Percentiles rank a stretch among this genome's conserved stretches.
These are phyloP conservation scores for Seriola dumerili DNA, from an alignment of 2,113 vertebrate genomes.

Conservation along the genomic window DNA sequence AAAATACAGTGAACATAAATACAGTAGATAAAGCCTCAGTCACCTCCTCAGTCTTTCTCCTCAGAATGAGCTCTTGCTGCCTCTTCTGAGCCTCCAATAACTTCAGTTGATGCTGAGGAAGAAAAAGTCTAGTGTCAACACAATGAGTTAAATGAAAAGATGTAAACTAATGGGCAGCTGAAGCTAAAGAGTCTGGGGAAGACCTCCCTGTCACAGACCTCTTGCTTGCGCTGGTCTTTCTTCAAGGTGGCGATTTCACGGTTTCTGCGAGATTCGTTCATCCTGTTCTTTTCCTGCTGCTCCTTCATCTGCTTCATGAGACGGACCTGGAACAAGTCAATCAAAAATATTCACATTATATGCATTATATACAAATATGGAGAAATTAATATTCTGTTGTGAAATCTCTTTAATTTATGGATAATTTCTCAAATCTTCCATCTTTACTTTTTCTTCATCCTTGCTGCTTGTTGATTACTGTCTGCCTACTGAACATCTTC, in stretches of 20 bases:
- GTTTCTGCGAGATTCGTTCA: constrained; percentile 94
- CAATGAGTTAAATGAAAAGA: background rate
- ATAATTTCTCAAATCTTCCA: too few relatives aligned
- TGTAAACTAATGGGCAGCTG: fast-evolving
- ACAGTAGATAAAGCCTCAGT: background rate
- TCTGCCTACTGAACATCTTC: background rate
- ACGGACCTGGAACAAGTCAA: constrained; percentile 86
- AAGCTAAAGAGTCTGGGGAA: background rate
- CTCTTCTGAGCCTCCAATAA: constrained; percentile 95
- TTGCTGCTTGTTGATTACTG: too few relatives aligned
- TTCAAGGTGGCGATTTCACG: constrained; percentile 95
- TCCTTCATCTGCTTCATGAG: constrained; percentile 99
- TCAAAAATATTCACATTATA: background rate
- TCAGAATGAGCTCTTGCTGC: constrained; percentile 95
- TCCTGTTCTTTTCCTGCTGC: constrained; percentile 96
- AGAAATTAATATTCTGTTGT: too few relatives aligned
- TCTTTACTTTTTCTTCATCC: too few relatives aligned
- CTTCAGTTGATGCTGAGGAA: constrained; percentile 92
- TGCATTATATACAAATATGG: background rate
- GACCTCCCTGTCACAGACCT: constrained; percentile 79
- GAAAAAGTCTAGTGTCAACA: background rate
- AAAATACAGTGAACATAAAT: background rate
- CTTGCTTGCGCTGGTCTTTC: constrained; percentile 97
- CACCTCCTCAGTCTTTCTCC: constrained; percentile 98
- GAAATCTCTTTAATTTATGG: background rate